Evolutionary conservation across 1,140 invertebrate genomes (phyloP), one percentile per base, ranked within the genome.

Genomic region (Papilio polyxenes): DNA sequence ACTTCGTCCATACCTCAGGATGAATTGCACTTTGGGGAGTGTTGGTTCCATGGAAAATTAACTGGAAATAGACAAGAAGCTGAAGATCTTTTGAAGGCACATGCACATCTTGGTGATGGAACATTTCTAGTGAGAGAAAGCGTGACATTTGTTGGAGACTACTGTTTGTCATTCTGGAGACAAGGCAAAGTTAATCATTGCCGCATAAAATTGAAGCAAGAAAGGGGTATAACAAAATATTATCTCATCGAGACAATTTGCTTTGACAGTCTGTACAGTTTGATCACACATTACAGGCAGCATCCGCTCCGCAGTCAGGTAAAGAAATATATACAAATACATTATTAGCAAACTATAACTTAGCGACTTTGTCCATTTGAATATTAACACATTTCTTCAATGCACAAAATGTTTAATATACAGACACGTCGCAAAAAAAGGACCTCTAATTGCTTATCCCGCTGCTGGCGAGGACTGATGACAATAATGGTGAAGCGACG

Each of bases 91-190:
- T 92, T 99, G 1, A 95, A 96, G 82, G 95, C 96, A 13, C 98
- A 99, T 92, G 96, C 98, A 0, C 95, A 98, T 92, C 95, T 99
- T 17, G 98, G 98, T 2, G 98, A 99, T 92, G 99, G 98, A 0
- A 99, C 98, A 4, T 99, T 99, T 94, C 95, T 99, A 17, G 98
- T 99, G 0, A 95, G 98, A 82, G 97, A 98, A 85, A 99, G 98
- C 92, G 98, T 99, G 48, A 99, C 98, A 0, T 99, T 99, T 95
- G 98, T 99, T 23, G 98, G 98, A 0, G 98, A 99, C 94, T 99
- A 99, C 91, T 98, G 98, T 81, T 92, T 99, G 3, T 99, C 98
- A 0, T 99, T 99, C 94, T 99, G 98, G 98, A 95, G 98, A 13
- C 96, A 98, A 89, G 97, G 97, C 23, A 97, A 97, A 90, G 97